phyloP scores from a whole-genome alignment of 2,113 vertebrate species.

The Vimba vimba region DNA sequence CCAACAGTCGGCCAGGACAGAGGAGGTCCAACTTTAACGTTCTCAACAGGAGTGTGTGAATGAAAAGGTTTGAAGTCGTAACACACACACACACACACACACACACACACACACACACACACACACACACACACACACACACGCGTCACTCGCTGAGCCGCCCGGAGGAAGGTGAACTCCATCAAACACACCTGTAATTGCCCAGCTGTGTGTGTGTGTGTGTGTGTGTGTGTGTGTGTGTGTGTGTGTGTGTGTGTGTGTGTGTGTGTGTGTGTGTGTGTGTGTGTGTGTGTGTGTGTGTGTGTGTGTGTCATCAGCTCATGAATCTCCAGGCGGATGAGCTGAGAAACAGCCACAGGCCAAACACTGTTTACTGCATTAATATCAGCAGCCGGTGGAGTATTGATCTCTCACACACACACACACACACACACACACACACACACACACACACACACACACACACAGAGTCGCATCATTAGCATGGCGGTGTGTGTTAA shows the following conservation, averaged over 20 bases:
- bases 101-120: slow-evolving; percentile 43
- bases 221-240: background rate
- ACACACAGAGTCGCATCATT: too few species aligned
- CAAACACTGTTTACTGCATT: slow-evolving; percentile 65
- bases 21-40: background rate
- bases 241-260: background rate
- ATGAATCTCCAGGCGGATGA: slow-evolving; percentile 52
- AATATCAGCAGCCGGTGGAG: background rate
- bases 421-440: background rate
- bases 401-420: background rate
- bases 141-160: slow-evolving; percentile 65
- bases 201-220: background rate
- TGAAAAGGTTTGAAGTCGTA: background rate
- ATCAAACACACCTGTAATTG: slow-evolving; percentile 57
- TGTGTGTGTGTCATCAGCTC: background rate
- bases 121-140: background rate
- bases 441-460: background rate
- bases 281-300: too few species aligned
- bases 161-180: slow-evolving; percentile 73
- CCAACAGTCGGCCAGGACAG: background rate
- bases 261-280: background rate
- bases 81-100: slow-evolving; percentile 18
- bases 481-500: background rate
- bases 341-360: slow-evolving; percentile 62
- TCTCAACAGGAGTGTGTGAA: background rate